phyloP scores from a whole-genome alignment of 1,140 invertebrate species.

The Drosophila kohkoa region DNA sequence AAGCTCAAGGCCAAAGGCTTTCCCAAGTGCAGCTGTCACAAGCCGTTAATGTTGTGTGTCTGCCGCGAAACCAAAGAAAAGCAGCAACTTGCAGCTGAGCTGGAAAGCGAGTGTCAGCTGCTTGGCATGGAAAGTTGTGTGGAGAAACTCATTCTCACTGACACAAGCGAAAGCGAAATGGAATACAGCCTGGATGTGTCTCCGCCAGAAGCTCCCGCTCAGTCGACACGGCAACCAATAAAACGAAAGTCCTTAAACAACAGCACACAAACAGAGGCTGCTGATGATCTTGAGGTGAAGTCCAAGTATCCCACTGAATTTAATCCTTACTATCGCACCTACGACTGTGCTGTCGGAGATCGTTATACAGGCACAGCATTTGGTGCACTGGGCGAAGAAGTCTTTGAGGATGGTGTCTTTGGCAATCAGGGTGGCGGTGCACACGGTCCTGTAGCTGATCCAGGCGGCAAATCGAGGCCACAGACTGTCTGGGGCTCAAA shows the following conservation, averaged over 20 bases:
- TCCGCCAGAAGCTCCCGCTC: constrained; percentile 54
- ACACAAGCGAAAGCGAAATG: constrained; percentile 78
- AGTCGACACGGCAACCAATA: not conserved
- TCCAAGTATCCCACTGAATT: constrained; percentile 45
- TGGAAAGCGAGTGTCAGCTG: constrained; percentile 61
- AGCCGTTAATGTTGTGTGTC: constrained; percentile 63
- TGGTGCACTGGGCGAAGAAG: constrained; percentile 49
- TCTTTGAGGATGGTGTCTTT: constrained; percentile 51
- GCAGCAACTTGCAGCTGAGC: constrained; percentile 35
- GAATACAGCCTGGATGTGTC: constrained; percentile 77
- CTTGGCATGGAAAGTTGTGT: constrained; percentile 44
- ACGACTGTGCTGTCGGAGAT: constrained; percentile 56
- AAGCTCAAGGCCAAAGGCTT: constrained; percentile 69
- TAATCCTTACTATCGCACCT: constrained; percentile 35
- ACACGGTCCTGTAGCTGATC: not conserved
- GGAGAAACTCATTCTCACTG: constrained; percentile 61
- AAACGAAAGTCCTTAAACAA: constrained; percentile 30
- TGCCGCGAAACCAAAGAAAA: constrained; percentile 67
- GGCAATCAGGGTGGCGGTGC: constrained; percentile 25
- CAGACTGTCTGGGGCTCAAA: not conserved
- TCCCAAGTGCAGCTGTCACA: constrained; percentile 71
- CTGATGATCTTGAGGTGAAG: constrained; percentile 14
- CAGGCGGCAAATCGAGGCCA: not conserved
- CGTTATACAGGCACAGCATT: constrained; percentile 52
- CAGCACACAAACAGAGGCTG: constrained; percentile 61